Percentiles rank a stretch among this genome's conserved stretches.
Evolutionary conservation across 2,113 vertebrate species (phyloP).

Genomic region (Meriones unguiculatus): DNA sequence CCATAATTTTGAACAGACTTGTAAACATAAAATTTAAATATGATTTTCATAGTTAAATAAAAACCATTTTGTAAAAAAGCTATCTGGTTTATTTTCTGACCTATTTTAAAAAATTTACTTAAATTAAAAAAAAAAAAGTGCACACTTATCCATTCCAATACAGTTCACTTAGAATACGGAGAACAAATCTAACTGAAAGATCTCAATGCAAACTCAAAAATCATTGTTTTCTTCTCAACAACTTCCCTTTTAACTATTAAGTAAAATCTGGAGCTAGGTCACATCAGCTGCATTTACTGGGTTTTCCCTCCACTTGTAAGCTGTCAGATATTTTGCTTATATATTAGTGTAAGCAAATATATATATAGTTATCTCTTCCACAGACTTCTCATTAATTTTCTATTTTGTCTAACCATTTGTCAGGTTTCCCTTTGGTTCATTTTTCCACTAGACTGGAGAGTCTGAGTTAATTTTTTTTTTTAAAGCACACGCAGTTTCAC

Average conservation of each 20-base stretch:
- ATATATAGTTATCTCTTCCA: not conserved
- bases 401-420: constrained; percentile 20
- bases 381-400: constrained; percentile 14
- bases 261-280: not conserved
- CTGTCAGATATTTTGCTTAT: constrained; percentile 12
- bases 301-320: not conserved
- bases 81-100: constrained; percentile 1
- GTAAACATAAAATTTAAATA: constrained; percentile 39
- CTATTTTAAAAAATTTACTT: constrained; percentile 14
- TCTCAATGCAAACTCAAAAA: constrained; percentile 16
- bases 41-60: not conserved
- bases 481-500: not conserved
- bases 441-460: not conserved
- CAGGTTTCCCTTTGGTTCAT: constrained; percentile 2
- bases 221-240: not conserved
- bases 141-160: not conserved
- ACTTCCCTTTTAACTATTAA: constrained; percentile 10
- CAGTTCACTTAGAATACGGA: not conserved
- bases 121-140: constrained; percentile 16
- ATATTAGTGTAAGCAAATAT: too few species aligned
- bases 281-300: not conserved
- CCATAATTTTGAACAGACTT: not conserved
- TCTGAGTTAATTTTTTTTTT: too few species aligned
- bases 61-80: constrained; percentile 10
- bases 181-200: not conserved